A percentile compares a stretch with the other conserved stretches of the same genome.
Evolutionary conservation across 2,113 vertebrate species (phyloP).

Genomic region (Anolis sagrei): DNA sequence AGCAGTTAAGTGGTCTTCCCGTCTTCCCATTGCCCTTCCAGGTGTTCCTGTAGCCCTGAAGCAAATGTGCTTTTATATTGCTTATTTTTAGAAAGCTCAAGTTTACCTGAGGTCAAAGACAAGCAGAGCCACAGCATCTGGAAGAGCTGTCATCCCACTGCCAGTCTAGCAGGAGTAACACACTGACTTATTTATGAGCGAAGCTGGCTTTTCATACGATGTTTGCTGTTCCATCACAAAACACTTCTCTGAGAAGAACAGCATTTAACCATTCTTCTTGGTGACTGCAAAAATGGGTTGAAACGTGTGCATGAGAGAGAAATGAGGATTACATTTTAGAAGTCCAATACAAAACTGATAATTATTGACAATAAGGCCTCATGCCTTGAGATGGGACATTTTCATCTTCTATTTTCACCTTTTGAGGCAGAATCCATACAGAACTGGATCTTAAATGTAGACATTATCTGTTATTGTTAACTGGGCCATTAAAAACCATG

Average conservation of each 20-base stretch:
- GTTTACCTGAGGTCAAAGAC: constrained; percentile 49
- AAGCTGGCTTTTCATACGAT: constrained; percentile 50
- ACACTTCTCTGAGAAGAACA: constrained; percentile 21
- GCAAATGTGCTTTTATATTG: constrained; percentile 28
- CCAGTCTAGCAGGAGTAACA: constrained; percentile 73
- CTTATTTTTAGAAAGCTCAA: constrained; percentile 63
- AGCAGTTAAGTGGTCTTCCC: neutral
- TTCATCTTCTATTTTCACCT: too few species aligned
- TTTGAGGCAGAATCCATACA: too few species aligned
- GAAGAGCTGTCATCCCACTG: constrained; percentile 62
- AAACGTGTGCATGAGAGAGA: neutral
- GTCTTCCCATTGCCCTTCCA: neutral
- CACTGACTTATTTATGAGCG: constrained; percentile 74
- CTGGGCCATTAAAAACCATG: too few species aligned
- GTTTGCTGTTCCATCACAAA: constrained; percentile 49
- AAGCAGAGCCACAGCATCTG: constrained; percentile 61
- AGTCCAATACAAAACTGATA: accelerated
- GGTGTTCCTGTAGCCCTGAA: constrained; percentile 44
- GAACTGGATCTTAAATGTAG: too few species aligned
- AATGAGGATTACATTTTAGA: constrained; percentile 27
- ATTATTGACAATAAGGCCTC: constrained; percentile 3
- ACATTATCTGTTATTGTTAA: too few species aligned
- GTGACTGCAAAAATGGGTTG: constrained; percentile 49
- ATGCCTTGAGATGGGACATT: too few species aligned
- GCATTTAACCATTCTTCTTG: constrained; percentile 29